Conservation (phyloP, 2,113 vertebrate species). For the Xerus inauris region DNA sequence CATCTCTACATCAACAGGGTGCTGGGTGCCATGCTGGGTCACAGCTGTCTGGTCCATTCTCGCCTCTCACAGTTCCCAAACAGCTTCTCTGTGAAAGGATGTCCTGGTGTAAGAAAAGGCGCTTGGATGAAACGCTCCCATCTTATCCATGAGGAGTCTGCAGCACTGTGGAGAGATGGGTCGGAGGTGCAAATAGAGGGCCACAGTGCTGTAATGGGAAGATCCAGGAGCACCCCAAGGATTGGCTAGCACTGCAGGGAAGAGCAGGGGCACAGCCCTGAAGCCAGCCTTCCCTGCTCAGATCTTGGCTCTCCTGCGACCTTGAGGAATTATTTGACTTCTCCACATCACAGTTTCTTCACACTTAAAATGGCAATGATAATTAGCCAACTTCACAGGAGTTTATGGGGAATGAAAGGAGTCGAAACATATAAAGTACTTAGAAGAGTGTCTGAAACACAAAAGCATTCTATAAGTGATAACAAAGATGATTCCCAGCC, state of each 20-base stretch:
- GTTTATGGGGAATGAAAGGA: background rate
- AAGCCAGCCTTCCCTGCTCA: background rate
- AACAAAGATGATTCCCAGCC: background rate
- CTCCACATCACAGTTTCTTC: background rate
- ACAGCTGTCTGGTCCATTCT: background rate
- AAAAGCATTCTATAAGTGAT: background rate
- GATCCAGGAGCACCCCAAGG: background rate
- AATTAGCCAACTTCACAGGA: background rate
- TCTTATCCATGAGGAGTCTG: background rate
- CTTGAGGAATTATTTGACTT: background rate
- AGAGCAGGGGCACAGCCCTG: accelerated
- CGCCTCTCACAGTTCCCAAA: background rate
- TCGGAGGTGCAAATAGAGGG: background rate
- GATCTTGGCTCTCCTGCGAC: background rate
- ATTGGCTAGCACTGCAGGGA: accelerated
- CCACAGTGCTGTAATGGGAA: background rate
- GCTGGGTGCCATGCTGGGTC: background rate
- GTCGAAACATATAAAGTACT: conserved; percentile 10
- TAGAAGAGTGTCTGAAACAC: background rate
- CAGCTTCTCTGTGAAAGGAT: background rate
- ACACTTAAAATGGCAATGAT: background rate
- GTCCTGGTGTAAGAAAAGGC: background rate
- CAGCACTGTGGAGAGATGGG: background rate
- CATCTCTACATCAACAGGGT: background rate
- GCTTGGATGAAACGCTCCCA: background rate